Conservation (phyloP, 2,888 invertebrate species). For the Drosophila austrosaltans region DNA sequence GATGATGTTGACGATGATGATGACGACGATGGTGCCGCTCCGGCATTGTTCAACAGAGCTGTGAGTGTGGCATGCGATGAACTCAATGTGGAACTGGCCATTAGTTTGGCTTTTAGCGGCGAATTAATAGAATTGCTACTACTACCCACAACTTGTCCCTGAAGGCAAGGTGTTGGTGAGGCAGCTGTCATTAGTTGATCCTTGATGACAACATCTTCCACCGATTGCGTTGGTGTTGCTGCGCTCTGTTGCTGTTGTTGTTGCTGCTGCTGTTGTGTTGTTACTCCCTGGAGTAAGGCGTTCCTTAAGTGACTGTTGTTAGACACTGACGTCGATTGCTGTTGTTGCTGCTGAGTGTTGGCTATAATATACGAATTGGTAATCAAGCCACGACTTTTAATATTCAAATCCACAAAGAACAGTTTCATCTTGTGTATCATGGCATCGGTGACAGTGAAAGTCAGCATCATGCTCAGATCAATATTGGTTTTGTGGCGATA, state of each 20-base stretch:
- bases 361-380: conserved; percentile 80
- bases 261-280: conserved; percentile 39
- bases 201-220: conserved; percentile 43
- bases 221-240: conserved; percentile 26
- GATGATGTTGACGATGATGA: conserved; percentile 10
- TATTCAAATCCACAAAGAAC: conserved; percentile 82
- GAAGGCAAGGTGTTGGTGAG: conserved; percentile 55
- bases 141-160: conserved; percentile 66
- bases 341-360: conserved; percentile 33
- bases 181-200: conserved; percentile 43
- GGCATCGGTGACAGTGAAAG: conserved; percentile 86
- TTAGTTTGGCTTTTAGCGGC: conserved; percentile 56
- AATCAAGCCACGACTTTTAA: conserved; percentile 83
- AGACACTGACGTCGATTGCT: conserved; percentile 54
- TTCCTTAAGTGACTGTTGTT: conserved; percentile 81
- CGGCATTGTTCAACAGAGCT: conserved; percentile 80
- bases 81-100: conserved; percentile 79
- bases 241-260: conserved; percentile 25
- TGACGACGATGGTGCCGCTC: conserved; percentile 16
- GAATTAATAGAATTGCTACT: conserved; percentile 56
- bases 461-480: conserved; percentile 80
- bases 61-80: conserved; percentile 83
- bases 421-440: conserved; percentile 86
- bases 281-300: conserved; percentile 79
- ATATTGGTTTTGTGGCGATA: conserved; percentile 84